These are phyloP conservation scores for Typhlichthys eigenmanni DNA, from an alignment of 2,797 vertebrate genomes.

Conservation along the genomic window DNA sequence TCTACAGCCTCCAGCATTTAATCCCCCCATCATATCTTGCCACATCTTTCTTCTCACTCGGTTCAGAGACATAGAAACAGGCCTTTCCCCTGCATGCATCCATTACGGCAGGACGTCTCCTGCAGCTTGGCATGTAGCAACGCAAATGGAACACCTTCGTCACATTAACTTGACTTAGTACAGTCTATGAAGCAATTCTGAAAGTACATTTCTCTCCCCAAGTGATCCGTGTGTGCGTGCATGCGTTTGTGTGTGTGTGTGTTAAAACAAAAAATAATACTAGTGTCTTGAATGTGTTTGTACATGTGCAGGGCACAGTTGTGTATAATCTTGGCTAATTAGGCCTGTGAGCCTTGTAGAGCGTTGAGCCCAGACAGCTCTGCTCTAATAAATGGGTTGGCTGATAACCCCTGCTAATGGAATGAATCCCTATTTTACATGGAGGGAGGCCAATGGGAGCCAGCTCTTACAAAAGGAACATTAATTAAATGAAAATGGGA, in stretches of 20 bases:
- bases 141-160: not conserved
- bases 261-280: not conserved
- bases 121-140: not conserved
- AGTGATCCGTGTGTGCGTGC: not conserved
- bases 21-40: no score
- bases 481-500: not conserved
- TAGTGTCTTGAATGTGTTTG: not conserved
- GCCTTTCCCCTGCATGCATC: not conserved
- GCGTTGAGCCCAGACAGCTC: not conserved
- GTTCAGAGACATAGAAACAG: no score
- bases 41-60: no score
- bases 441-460: constrained; percentile 11
- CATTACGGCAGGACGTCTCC: not conserved
- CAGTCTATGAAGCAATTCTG: constrained; percentile 1
- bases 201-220: constrained; percentile 11
- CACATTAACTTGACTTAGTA: constrained; percentile 2
- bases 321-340: constrained; percentile 5
- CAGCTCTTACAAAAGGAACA: constrained; percentile 9
- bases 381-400: constrained; percentile 24
- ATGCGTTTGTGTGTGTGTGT: not conserved
- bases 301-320: no score
- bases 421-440: not conserved
- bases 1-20: not conserved
- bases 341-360: not conserved
- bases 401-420: constrained; percentile 23